Conservation (phyloP, 2,113 vertebrate genomes). For the Monopterus albus region DNA sequence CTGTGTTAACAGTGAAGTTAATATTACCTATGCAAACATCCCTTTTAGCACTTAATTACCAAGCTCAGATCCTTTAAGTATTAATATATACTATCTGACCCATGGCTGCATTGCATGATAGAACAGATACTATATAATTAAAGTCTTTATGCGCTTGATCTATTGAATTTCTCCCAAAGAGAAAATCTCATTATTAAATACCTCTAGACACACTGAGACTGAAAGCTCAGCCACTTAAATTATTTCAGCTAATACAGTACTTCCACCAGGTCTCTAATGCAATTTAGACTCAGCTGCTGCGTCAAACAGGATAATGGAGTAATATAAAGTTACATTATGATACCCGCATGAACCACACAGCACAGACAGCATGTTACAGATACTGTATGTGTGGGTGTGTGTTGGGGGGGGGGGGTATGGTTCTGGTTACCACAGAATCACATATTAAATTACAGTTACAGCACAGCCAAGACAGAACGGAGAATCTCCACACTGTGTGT, state of each 20-base stretch:
- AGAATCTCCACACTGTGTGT: background rate
- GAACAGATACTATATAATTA: constrained; percentile 22
- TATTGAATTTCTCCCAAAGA: constrained; percentile 31
- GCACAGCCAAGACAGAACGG: background rate
- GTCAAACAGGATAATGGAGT: background rate
- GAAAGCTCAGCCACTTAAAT: constrained; percentile 2
- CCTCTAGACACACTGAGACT: background rate
- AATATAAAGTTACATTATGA: constrained; percentile 2
- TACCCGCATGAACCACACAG: background rate
- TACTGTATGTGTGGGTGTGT: no score
- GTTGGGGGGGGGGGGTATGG: no score
- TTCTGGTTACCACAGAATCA: background rate
- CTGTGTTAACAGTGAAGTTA: constrained; percentile 1
- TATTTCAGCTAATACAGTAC: background rate
- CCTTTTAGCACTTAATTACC: constrained; percentile 1
- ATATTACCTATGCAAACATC: constrained; percentile 15
- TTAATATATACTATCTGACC: background rate
- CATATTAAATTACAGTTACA: background rate
- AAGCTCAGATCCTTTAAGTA: background rate
- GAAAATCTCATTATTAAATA: constrained; percentile 1
- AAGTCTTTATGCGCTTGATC: constrained; percentile 21
- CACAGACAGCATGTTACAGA: background rate
- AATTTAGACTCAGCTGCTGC: background rate
- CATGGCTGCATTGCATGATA: background rate
- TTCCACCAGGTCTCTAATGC: constrained; percentile 3